Evolutionary conservation across 2,888 invertebrate species (phyloP).

Genomic region (Apantesis nais): DNA sequence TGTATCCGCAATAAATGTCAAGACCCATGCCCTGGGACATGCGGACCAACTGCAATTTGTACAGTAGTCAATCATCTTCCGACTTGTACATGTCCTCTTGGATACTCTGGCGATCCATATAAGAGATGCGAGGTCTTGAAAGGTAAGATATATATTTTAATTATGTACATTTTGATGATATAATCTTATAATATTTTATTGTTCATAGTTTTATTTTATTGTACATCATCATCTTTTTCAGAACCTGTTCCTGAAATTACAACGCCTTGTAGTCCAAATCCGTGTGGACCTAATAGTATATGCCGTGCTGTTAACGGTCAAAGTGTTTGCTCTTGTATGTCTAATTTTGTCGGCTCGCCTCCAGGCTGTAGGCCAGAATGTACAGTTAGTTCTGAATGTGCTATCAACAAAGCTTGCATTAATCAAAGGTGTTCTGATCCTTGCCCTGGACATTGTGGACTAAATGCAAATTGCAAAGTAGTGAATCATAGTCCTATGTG

Average conservation of each 20-base stretch:
- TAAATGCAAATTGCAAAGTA: conserved; percentile 89
- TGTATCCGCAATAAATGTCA: conserved; percentile 91
- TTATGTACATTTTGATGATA: conserved; percentile 17
- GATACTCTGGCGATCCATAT: conserved; percentile 91
- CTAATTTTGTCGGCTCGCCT: conserved; percentile 90
- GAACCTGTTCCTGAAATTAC: conserved; percentile 67
- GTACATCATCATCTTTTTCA: conserved; percentile 45
- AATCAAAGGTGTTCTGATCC: conserved; percentile 92
- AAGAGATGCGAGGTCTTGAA: conserved; percentile 81
- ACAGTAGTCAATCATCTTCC: conserved; percentile 90
- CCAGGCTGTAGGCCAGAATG: conserved; percentile 93
- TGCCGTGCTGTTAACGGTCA: conserved; percentile 90
- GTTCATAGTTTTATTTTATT: conserved; percentile 1
- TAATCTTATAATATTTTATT: neutral
- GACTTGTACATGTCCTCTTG: conserved; percentile 87
- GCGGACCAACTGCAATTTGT: conserved; percentile 90
- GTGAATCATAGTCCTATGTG: conserved; percentile 93
- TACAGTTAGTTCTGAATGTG: conserved; percentile 91
- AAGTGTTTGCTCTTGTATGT: conserved; percentile 91
- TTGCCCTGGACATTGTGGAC: conserved; percentile 90
- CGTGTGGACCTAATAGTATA: conserved; percentile 91
- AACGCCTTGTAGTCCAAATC: conserved; percentile 89
- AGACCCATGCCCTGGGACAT: conserved; percentile 92
- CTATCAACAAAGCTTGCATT: conserved; percentile 89
- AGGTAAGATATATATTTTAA: conserved; percentile 54